Evolutionary conservation across 2,113 vertebrate genomes (phyloP).

Genomic region (Leptobrachium ailaonicum): DNA sequence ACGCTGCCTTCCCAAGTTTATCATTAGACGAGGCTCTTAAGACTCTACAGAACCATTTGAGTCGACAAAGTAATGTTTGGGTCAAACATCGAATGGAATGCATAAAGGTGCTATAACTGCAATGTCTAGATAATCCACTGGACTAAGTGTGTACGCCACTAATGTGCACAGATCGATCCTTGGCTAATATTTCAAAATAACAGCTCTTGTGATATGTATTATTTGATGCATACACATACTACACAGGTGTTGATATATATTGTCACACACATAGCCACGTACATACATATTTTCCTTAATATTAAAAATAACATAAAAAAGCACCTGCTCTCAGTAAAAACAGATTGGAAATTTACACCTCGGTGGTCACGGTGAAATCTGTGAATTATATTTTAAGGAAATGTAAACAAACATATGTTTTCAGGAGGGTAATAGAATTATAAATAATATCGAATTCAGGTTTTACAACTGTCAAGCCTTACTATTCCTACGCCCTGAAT

Average conservation of each 20-base stretch:
- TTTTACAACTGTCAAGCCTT: slow-evolving; percentile 44
- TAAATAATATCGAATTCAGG: slow-evolving; percentile 56
- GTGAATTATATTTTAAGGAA: slow-evolving; percentile 14
- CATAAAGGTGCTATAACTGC: too few species aligned
- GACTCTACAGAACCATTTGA: background rate
- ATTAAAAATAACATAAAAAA: background rate
- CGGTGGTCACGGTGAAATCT: slow-evolving; percentile 14
- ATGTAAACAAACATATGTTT: slow-evolving; percentile 49
- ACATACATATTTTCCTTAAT: too few species aligned
- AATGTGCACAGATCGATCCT: too few species aligned
- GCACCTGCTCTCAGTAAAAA: background rate
- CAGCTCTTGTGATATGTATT: too few species aligned
- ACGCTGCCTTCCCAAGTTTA: background rate
- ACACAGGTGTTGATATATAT: too few species aligned
- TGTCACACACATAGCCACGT: too few species aligned
- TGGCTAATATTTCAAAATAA: too few species aligned
- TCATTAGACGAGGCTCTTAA: background rate
- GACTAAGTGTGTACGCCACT: too few species aligned
- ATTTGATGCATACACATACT: too few species aligned
- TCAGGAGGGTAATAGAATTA: slow-evolving; percentile 50
- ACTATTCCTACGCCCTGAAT: slow-evolving; percentile 45
- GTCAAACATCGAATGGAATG: background rate
- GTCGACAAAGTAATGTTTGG: too few species aligned
- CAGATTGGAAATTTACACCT: slow-evolving; percentile 1
- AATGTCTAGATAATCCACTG: too few species aligned